phyloP scores from a whole-genome alignment of 2,113 vertebrate species.

The Acrocephalus kingi region DNA sequence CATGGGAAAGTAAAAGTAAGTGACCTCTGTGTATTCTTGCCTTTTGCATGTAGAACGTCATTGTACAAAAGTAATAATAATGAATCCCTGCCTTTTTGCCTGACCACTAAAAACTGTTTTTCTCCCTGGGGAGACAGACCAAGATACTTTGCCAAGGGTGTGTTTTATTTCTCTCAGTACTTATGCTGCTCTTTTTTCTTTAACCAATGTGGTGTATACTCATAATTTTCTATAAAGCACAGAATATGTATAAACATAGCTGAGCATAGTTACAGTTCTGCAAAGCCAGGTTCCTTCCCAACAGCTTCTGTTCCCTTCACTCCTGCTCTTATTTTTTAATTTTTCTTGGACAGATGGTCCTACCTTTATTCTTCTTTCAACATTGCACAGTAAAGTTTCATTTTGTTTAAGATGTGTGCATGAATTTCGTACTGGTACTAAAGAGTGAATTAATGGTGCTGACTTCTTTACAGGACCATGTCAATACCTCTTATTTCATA shows the following conservation, averaged over 20 bases:
- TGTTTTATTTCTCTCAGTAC: slow-evolving; percentile 46
- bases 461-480: neutral
- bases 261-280: neutral
- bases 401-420: neutral
- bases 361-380: neutral
- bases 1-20: neutral
- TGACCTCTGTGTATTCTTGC: neutral
- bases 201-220: neutral
- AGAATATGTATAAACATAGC: neutral
- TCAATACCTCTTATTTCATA: neutral
- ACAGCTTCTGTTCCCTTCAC: neutral
- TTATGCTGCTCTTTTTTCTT: slow-evolving; percentile 19
- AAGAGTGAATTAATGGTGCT: neutral
- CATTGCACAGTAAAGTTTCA: neutral
- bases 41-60: neutral
- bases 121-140: neutral
- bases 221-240: slow-evolving; percentile 22
- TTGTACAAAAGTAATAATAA: slow-evolving; percentile 19
- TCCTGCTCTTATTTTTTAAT: neutral
- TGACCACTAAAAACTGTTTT: slow-evolving; percentile 37
- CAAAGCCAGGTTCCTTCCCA: neutral
- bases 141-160: slow-evolving; percentile 28
- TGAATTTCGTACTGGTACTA: neutral
- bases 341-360: neutral
- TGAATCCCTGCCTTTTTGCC: slow-evolving; percentile 25